Percentiles rank a stretch among this genome's conserved stretches.
Conservation (phyloP, 2,113 vertebrate species). For the Aphelocoma coerulescens region DNA sequence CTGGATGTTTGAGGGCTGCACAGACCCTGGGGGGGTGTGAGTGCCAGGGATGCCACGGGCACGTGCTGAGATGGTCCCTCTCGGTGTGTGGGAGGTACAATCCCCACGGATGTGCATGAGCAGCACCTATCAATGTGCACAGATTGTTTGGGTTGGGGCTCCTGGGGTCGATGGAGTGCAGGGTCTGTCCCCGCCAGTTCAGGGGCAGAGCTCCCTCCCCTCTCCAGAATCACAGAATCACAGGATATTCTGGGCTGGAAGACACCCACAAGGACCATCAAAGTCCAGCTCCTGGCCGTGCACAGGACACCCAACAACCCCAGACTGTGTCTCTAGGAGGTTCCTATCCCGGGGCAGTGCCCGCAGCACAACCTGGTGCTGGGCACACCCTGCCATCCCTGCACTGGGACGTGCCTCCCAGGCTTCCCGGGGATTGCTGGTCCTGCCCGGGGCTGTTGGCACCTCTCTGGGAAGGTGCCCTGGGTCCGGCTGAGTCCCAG, state of each 20-base stretch:
- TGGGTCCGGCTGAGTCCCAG: background rate
- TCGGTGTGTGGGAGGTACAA: background rate
- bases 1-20: background rate
- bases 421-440: background rate
- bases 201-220: background rate
- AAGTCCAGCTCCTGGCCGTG: background rate
- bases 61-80: fast-evolving
- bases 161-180: fast-evolving
- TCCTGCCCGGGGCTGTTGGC: background rate
- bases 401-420: background rate
- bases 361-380: fast-evolving
- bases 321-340: background rate
- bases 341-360: background rate
- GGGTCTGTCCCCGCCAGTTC: background rate
- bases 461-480: background rate
- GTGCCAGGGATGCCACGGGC: too few species aligned
- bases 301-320: background rate
- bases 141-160: background rate
- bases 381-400: background rate
- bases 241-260: background rate
- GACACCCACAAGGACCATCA: background rate
- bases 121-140: background rate
- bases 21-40: background rate
- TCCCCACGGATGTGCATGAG: background rate
- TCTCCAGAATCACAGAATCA: background rate